phyloP scores from a whole-genome alignment of 2,888 invertebrate species.

The Rhagophthalmus giganteus region DNA sequence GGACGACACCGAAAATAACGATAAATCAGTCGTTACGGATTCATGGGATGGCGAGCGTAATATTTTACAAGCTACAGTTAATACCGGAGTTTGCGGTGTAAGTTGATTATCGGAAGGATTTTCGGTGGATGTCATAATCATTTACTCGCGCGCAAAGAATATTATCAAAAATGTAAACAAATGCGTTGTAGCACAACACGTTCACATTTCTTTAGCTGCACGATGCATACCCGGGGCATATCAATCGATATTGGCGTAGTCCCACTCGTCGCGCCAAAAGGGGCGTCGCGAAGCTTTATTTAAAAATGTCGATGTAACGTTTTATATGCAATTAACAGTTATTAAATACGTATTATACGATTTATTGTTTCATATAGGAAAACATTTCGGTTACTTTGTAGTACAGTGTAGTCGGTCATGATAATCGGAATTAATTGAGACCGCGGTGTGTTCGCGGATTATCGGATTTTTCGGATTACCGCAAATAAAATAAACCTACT shows the following conservation, averaged over 20 bases:
- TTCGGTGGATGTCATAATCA: constrained; percentile 35
- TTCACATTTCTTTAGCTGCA: constrained; percentile 11
- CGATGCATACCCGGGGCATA: constrained; percentile 20
- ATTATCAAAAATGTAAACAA: constrained; percentile 22
- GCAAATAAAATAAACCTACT: too few species aligned
- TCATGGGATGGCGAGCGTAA: constrained; percentile 81
- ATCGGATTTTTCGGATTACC: too few species aligned
- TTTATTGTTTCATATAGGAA: too few species aligned
- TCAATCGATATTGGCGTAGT: constrained; percentile 28
- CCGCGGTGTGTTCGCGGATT: too few species aligned
- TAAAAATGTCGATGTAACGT: too few species aligned
- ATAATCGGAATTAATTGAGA: too few species aligned
- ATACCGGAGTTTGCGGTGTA: constrained; percentile 56
- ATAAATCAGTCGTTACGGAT: constrained; percentile 81
- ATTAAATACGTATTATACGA: too few species aligned
- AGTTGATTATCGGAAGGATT: constrained; percentile 40
- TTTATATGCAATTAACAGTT: too few species aligned
- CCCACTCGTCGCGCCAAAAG: constrained; percentile 17
- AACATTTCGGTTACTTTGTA: too few species aligned
- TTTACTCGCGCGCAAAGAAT: constrained; percentile 4
- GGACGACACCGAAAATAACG: constrained; percentile 71
- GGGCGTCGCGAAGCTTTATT: constrained; percentile 12
- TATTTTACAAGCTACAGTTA: constrained; percentile 64
- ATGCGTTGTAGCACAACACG: constrained; percentile 8
- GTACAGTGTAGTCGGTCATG: too few species aligned